Evolutionary conservation across 2,888 invertebrate genomes (phyloP).

Genomic region (Gari tellinella): DNA sequence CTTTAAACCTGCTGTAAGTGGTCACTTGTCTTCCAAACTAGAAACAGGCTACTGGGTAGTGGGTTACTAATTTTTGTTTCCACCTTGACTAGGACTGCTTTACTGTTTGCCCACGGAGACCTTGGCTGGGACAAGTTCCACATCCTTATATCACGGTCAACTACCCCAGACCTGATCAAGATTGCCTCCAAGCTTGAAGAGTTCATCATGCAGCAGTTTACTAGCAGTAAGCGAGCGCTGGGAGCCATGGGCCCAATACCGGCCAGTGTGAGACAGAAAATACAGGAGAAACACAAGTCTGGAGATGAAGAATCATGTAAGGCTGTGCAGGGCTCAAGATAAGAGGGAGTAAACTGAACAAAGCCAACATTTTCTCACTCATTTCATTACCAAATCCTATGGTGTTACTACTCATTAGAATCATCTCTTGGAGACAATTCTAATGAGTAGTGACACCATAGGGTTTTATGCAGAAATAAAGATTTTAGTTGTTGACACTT

Average conservation of each 20-base stretch:
- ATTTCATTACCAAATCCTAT: too few relatives aligned
- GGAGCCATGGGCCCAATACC: conserved; percentile 87
- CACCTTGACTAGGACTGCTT: conserved; percentile 88
- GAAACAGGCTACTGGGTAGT: too few relatives aligned
- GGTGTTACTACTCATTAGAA: too few relatives aligned
- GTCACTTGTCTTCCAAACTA: too few relatives aligned
- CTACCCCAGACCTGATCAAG: conserved; percentile 97
- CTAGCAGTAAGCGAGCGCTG: conserved; percentile 96
- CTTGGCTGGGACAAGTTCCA: conserved; percentile 97
- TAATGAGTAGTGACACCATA: too few relatives aligned
- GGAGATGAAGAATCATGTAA: conserved; percentile 65
- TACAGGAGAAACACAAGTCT: conserved; percentile 52
- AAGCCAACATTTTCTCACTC: too few relatives aligned
- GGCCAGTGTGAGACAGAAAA: conserved; percentile 51
- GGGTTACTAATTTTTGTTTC: too few relatives aligned
- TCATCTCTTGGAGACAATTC: too few relatives aligned
- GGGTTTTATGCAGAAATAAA: too few relatives aligned
- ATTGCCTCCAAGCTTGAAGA: conserved; percentile 98
- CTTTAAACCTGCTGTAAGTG: too few relatives aligned
- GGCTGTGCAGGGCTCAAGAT: conserved; percentile 18
- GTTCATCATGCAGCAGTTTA: conserved; percentile 99
- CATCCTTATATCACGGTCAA: conserved; percentile 98
- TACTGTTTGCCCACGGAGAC: conserved; percentile 96
- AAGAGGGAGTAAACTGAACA: too few relatives aligned
- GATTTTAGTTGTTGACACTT: too few relatives aligned